Percentiles rank a stretch among this genome's conserved stretches.
phyloP scores from a whole-genome alignment of 2,113 vertebrate genomes.

The Megaptera novaeangliae region DNA sequence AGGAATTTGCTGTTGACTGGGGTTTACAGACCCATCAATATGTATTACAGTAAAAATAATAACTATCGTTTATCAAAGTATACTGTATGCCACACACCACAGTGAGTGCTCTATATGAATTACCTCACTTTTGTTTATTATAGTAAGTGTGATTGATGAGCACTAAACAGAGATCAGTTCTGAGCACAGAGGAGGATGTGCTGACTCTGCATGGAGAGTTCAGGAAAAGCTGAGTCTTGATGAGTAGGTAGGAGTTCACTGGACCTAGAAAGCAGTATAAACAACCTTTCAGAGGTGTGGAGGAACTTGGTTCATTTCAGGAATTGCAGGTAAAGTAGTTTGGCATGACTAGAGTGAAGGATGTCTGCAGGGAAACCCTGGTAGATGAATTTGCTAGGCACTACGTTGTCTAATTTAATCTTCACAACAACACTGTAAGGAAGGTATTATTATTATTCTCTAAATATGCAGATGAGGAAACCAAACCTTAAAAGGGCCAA shows the following conservation, averaged over 20 bases:
- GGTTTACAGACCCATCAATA: neutral
- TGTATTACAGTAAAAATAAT: neutral
- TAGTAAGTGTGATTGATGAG: neutral
- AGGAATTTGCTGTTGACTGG: neutral
- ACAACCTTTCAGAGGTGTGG: neutral
- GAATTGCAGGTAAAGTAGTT: neutral
- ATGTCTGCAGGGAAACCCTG: neutral
- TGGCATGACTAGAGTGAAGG: neutral
- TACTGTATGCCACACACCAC: neutral
- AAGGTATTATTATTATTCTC: neutral
- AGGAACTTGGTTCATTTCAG: neutral
- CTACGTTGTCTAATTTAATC: neutral
- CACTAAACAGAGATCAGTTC: neutral
- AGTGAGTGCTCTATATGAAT: neutral
- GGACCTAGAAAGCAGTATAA: neutral
- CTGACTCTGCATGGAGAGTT: neutral
- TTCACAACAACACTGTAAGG: neutral
- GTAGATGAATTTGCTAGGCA: neutral
- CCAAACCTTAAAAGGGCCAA: neutral
- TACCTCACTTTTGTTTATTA: neutral
- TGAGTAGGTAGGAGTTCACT: neutral
- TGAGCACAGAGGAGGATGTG: neutral
- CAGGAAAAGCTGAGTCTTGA: neutral
- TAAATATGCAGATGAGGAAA: neutral
- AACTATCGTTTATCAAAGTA: neutral